Percentiles rank a stretch among this genome's conserved stretches.
Evolutionary conservation across 2,888 invertebrate genomes (phyloP).

Genomic region (Ophion obscuratus): DNA sequence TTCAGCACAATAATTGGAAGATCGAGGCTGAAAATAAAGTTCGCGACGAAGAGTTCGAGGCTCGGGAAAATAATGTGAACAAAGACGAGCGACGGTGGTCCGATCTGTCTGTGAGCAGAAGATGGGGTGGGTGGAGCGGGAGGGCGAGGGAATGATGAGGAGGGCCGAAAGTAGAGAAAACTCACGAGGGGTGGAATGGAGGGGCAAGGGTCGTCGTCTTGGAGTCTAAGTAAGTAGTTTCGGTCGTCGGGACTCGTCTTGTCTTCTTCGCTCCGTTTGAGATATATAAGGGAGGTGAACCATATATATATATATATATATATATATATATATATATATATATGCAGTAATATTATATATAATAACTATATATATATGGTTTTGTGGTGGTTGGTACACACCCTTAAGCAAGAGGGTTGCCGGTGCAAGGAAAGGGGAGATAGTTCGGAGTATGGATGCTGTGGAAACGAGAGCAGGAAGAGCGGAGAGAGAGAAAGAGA

Average conservation of each 20-base stretch:
- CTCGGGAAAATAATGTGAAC: not conserved
- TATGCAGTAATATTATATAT: not conserved
- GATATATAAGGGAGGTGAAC: slow-evolving; percentile 57
- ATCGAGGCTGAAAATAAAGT: not conserved
- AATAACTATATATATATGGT: not conserved
- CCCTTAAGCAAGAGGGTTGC: slow-evolving; percentile 49
- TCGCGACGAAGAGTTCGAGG: not conserved
- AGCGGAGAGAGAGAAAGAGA: slow-evolving; percentile 43
- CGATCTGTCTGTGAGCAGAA: too few species aligned
- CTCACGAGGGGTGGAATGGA: not conserved
- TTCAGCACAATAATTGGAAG: not conserved
- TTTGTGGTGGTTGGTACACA: slow-evolving; percentile 29
- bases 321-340: slow-evolving; percentile 7
- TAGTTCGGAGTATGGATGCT: slow-evolving; percentile 41
- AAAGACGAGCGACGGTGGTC: too few species aligned
- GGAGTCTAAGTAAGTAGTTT: slow-evolving; percentile 51
- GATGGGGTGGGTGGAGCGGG: too few species aligned
- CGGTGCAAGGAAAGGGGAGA: slow-evolving; percentile 53
- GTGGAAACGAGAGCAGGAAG: slow-evolving; percentile 51
- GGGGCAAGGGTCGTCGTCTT: slow-evolving; percentile 39
- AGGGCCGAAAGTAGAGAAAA: not conserved
- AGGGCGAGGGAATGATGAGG: too few species aligned
- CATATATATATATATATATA: slow-evolving; percentile 22
- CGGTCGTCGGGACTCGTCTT: slow-evolving; percentile 36
- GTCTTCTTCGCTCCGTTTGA: slow-evolving; percentile 59